phyloP scores from a whole-genome alignment of 1,140 invertebrate species.

The Cydia strobilella region DNA sequence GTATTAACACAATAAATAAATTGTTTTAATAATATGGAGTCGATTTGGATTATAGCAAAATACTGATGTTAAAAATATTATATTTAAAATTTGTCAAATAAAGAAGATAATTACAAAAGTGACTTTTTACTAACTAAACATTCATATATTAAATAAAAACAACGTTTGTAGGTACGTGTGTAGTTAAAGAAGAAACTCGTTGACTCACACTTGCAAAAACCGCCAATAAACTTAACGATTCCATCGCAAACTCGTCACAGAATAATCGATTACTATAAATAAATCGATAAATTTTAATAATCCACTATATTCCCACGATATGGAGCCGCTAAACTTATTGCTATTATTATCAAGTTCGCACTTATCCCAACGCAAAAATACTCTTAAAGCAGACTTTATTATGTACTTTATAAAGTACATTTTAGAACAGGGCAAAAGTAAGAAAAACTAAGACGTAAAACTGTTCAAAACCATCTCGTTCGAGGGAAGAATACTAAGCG shows the following conservation, averaged over 20 bases:
- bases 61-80: no score
- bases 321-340: not conserved
- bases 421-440: not conserved
- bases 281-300: conserved; percentile 29
- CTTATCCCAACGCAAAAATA: not conserved
- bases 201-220: conserved; percentile 4
- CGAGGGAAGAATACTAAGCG: not conserved
- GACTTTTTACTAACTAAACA: no score
- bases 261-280: conserved; percentile 26
- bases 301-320: conserved; percentile 11
- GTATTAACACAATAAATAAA: no score
- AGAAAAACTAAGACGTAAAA: not conserved
- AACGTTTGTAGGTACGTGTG: no score
- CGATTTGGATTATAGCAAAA: no score
- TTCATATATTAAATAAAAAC: no score
- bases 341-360: not conserved
- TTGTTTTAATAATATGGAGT: no score
- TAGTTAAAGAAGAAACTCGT: no score
- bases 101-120: no score
- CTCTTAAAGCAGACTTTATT: not conserved
- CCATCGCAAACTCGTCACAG: conserved; percentile 12
- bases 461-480: not conserved
- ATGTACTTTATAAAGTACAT: not conserved
- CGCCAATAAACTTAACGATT: not conserved
- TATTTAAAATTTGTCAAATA: no score